Evolutionary conservation across 2,797 vertebrate genomes (phyloP), one percentile per base, ranked within the genome.

Genomic region (Tinamus major): DNA sequence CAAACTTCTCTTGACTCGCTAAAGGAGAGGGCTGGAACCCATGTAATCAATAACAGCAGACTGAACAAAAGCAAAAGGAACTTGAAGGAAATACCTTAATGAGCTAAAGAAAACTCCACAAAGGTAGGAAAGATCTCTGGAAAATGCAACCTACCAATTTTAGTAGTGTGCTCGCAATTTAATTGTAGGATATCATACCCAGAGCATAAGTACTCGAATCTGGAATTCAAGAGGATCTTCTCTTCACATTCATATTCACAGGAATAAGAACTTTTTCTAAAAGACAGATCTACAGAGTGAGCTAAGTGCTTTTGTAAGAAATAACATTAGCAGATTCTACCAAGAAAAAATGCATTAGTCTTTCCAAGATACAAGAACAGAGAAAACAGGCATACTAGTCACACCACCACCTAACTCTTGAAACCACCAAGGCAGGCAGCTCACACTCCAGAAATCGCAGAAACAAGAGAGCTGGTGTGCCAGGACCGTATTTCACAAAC

Each of bases 11-110:
- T 77, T 75, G 20, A 41, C 24, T 92, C 80, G 93, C 84, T 78
- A 89, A 92, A 93, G 58, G 46, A 92, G 64, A 79, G 56, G 79
- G 80, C 21, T 93, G 79, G 85, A 91, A 90, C 49, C 72, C 75
- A 44, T 13, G 27, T 27, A 86, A 92, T 82, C 90, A 91, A 74
- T 89, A 96, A 85, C 56, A 89, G 81, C 23, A 78, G 86, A 85
- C 64, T 70, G 44, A 91, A 87, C 33, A 93, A 79, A 87, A 81
- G 67, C 49, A 78, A 63, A 83, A 75, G 63, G 41, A 87, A 42
- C 23, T 77, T 58, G 77, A 49, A 91, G 56, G 59, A 88, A 95
- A 61, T 72, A 79, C 62, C 41, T 79, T 89, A 51, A 95, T 51
- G 24, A 31, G 37, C 49, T 79, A 56, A 3, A 56, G 33, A 42